A percentile compares a stretch with the other conserved stretches of the same genome.
phyloP scores from a whole-genome alignment of 2,113 vertebrate species.

The Archilochus colubris region DNA sequence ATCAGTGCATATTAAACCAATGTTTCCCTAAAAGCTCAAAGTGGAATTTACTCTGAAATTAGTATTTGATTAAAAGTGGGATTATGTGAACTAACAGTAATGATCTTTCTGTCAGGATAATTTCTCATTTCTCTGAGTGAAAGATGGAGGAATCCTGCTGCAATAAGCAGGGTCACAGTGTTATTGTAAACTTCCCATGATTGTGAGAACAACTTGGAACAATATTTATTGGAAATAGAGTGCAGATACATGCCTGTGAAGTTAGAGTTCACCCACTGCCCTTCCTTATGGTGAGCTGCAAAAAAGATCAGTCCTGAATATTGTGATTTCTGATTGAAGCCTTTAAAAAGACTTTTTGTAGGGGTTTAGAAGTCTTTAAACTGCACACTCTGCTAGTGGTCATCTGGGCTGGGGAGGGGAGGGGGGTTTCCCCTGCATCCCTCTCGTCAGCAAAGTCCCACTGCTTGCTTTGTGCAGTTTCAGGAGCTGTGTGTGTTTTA shows the following conservation, averaged over 20 bases:
- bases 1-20: neutral
- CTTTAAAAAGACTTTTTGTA: neutral
- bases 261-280: neutral
- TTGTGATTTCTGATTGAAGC: neutral
- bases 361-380: neutral
- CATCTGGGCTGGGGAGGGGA: neutral
- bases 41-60: neutral
- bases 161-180: neutral
- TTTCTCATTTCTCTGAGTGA: neutral
- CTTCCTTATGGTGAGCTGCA: neutral
- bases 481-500: neutral
- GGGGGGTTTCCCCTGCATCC: neutral
- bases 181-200: neutral
- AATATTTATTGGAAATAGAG: neutral
- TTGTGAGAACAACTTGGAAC: neutral
- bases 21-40: neutral
- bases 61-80: conserved; percentile 6
- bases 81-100: neutral
- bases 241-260: neutral
- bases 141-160: neutral
- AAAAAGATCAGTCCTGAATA: neutral
- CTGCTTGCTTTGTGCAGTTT: neutral
- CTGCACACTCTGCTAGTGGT: neutral
- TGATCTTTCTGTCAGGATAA: neutral
- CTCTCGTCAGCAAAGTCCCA: neutral